A percentile compares a stretch with the other conserved stretches of the same genome.
phyloP scores from a whole-genome alignment of 2,113 vertebrate genomes.

The Athene noctua region DNA sequence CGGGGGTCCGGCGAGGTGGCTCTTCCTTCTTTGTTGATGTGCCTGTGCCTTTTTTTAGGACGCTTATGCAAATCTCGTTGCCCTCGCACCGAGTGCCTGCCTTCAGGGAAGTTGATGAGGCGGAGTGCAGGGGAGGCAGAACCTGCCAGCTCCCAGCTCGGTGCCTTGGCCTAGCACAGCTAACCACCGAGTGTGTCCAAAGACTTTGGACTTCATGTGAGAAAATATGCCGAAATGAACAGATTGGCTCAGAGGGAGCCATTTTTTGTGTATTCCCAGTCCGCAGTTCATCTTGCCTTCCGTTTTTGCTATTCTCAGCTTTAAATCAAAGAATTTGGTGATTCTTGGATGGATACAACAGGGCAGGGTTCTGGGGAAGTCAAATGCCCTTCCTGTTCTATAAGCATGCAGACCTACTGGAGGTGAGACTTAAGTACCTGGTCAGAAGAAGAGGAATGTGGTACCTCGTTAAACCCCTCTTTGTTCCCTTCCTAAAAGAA shows the following conservation, averaged over 20 bases:
- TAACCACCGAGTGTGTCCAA: neutral
- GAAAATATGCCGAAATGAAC: neutral
- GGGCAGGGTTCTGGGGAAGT: neutral
- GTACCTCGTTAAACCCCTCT: neutral
- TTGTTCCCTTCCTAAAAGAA: neutral
- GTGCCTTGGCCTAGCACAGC: neutral
- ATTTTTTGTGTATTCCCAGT: neutral
- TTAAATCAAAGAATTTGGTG: neutral
- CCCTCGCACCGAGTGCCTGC: neutral
- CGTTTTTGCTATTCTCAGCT: neutral
- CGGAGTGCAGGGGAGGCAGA: neutral
- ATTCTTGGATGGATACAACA: neutral
- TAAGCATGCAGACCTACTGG: neutral
- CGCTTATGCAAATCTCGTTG: neutral
- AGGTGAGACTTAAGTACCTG: neutral
- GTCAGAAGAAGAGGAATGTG: neutral
- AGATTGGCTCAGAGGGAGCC: neutral
- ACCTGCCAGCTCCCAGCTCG: neutral
- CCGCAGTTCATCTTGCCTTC: neutral
- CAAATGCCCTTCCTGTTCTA: accelerated
- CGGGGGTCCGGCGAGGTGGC: neutral
- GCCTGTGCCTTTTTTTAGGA: neutral
- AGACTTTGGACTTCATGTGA: neutral
- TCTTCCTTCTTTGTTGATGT: neutral
- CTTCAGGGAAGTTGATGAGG: neutral